A percentile compares a stretch with the other conserved stretches of the same genome.
These are phyloP conservation scores for Epistrophe grossulariae DNA, from an alignment of 2,888 invertebrate species.

Conservation along the genomic window DNA sequence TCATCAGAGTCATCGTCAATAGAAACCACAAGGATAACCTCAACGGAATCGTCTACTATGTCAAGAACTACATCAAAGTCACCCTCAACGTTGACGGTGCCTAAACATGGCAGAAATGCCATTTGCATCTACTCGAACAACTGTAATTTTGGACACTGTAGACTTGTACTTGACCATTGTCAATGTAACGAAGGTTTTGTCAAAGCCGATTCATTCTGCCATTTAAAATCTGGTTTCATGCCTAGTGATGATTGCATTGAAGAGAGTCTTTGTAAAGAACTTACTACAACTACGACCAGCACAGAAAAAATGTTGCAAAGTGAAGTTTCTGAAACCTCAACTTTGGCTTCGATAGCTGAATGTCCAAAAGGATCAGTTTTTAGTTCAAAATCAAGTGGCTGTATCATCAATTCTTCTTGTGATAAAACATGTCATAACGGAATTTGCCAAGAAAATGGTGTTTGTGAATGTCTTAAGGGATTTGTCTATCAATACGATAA, in stretches of 20 bases:
- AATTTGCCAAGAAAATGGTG: slow-evolving; percentile 7
- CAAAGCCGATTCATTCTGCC: too few relatives aligned
- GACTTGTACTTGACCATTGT: too few relatives aligned
- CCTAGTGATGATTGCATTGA: too few relatives aligned
- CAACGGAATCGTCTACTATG: too few relatives aligned
- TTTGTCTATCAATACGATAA: not conserved
- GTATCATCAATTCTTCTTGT: not conserved
- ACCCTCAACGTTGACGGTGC: too few relatives aligned
- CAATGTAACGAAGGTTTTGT: too few relatives aligned
- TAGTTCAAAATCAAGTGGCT: not conserved
- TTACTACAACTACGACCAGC: too few relatives aligned
- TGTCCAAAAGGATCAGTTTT: slow-evolving; percentile 1
- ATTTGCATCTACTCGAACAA: too few relatives aligned
- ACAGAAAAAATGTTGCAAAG: too few relatives aligned
- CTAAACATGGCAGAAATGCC: not conserved
- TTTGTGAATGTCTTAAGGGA: not conserved
- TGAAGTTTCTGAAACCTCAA: not conserved
- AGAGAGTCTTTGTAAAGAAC: too few relatives aligned
- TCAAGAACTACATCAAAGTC: not conserved
- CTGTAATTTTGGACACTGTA: too few relatives aligned
- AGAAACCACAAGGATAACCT: not conserved
- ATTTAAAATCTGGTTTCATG: too few relatives aligned
- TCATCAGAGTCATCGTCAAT: not conserved
- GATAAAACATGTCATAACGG: not conserved
- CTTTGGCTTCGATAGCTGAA: not conserved